Base-by-base conservation (phyloP, 1,140 invertebrate species). In the Charaxes varanes region DNA sequence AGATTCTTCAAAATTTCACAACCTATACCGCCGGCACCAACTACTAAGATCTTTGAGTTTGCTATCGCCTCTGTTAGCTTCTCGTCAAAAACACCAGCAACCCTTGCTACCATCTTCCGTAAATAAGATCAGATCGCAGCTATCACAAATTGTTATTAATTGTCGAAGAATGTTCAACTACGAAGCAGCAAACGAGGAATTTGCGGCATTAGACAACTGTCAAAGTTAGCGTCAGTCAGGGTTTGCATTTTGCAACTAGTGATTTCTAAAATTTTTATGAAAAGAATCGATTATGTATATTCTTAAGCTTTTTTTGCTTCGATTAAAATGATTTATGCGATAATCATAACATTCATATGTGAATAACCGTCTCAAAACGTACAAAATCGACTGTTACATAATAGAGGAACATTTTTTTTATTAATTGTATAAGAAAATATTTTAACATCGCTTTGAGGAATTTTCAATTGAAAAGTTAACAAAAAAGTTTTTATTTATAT, bases 1-100 rank as follows among this genome's bases (percentile, higher is more conserved):
- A 99, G 88, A 87, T 99, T 98, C 83, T 99, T 99, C 7, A 99
- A 85, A 40, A 99, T 89, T 84, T 99, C 98, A 87, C 98, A 99
- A 45, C 98, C 98, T 57, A 99, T 99, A 31, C 98, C 98, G 57
- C 98, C 98, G 53, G 98, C 98, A 41, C 98, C 98, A 21, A 99
- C 96, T 6, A 99, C 92, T 14, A 99, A 86, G 12, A 88, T 70
- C 61, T 87, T 88, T 0, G 86, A 86, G 53, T 86, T 79, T 12
- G 76, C 73, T n/a, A 88, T 85, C 15, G 85, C 77, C 43, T 86
- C 85, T 18, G 85, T 86, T 41, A 92, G 64, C 61, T 87, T 84
- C 15, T 85, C 73, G 28, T 86, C 85, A 42, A 91, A 88, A 41
- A 92, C 86, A 43, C 90, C 90, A 19, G 86, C 72, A 26, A 90